Evolutionary conservation across 2,888 invertebrate genomes (phyloP).

Genomic region (Keiferia lycopersicella): DNA sequence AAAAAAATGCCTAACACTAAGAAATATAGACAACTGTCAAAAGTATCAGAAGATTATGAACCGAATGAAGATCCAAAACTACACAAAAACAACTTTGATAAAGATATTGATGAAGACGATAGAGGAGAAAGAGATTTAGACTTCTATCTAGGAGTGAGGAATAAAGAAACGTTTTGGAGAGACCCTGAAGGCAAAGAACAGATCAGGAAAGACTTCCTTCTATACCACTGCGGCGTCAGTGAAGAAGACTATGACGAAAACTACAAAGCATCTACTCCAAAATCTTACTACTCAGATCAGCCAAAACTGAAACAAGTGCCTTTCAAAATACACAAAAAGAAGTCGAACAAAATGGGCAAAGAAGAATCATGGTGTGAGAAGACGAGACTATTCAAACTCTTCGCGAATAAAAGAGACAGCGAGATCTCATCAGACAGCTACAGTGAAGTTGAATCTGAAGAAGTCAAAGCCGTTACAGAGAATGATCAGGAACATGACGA

Average conservation of each 20-base stretch:
- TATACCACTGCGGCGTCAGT: constrained; percentile 68
- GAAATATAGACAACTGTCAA: constrained; percentile 52
- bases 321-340: constrained; percentile 69
- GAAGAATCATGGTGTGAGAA: constrained; percentile 72
- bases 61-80: constrained; percentile 33
- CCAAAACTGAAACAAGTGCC: constrained; percentile 71
- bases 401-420: constrained; percentile 62
- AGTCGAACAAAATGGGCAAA: constrained; percentile 46
- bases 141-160: constrained; percentile 68
- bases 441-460: constrained; percentile 70
- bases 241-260: constrained; percentile 68
- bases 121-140: constrained; percentile 68
- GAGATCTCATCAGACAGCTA: constrained; percentile 72
- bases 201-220: constrained; percentile 68
- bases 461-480: constrained; percentile 34
- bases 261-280: constrained; percentile 51
- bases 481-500: constrained; percentile 27
- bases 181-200: constrained; percentile 68
- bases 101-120: constrained; percentile 51
- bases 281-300: constrained; percentile 45
- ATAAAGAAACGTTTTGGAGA: constrained; percentile 69
- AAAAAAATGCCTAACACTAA: constrained; percentile 64
- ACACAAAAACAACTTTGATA: constrained; percentile 35
- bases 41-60: constrained; percentile 51
- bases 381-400: constrained; percentile 65